These are phyloP conservation scores for Orius insidiosus DNA, from an alignment of 1,140 invertebrate species.

Conservation along the genomic window DNA sequence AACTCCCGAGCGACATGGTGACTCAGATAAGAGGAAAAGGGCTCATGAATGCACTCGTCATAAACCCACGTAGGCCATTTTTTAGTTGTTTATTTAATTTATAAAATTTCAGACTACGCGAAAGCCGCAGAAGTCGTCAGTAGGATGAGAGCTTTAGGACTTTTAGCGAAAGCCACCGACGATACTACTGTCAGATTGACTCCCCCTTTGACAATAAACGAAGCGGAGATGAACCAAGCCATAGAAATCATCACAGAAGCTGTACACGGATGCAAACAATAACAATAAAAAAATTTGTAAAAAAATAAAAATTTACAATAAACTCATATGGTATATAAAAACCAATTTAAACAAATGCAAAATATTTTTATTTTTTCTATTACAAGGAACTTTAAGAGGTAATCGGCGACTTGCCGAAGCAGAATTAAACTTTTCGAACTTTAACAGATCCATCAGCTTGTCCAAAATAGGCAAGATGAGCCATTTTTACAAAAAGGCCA, in stretches of 20 bases:
- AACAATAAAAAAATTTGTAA: no score
- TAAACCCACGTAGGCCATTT: conserved; percentile 51
- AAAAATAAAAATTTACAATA: no score
- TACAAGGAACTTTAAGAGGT: no score
- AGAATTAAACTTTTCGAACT: no score
- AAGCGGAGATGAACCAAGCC: conserved; percentile 62
- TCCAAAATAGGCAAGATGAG: no score
- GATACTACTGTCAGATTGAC: conserved; percentile 87
- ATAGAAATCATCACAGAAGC: conserved; percentile 51
- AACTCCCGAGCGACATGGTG: conserved; percentile 56
- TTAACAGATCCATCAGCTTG: no score
- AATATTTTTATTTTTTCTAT: no score
- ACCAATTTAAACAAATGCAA: no score
- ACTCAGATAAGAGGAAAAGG: conserved; percentile 76
- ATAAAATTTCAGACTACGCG: conserved; percentile 28
- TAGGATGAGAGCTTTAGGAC: conserved; percentile 69
- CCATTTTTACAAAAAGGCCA: no score
- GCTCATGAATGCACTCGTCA: conserved; percentile 89
- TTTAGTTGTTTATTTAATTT: not conserved
- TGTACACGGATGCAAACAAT: not conserved
- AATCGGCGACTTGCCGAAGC: no score
- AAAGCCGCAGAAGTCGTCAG: conserved; percentile 76
- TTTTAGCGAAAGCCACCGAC: conserved; percentile 93
- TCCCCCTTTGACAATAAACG: conserved; percentile 79
- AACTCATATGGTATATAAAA: no score